A percentile compares a stretch with the other conserved stretches of the same genome.
Conservation (phyloP, 1,140 invertebrate genomes). For the Rhyacophila brunnea region DNA sequence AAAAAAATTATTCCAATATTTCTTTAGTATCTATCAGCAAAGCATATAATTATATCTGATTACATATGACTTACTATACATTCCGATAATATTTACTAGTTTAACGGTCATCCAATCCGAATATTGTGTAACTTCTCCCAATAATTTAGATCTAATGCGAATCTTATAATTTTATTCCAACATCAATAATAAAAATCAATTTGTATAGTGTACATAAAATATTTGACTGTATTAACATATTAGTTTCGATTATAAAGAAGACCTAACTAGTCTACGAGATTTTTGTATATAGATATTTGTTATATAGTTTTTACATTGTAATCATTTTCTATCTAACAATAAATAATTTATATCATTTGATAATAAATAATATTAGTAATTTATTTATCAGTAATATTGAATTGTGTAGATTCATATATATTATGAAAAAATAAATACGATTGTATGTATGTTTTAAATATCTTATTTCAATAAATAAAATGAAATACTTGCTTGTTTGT, state of each 20-base stretch:
- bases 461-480: slow-evolving; percentile 21
- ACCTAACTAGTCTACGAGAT: slow-evolving; percentile 25
- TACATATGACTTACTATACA: too few relatives aligned
- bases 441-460: slow-evolving; percentile 28
- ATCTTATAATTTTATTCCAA: not conserved
- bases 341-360: slow-evolving; percentile 34
- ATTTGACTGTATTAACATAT: not conserved
- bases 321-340: slow-evolving; percentile 30
- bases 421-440: slow-evolving; percentile 28
- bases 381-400: slow-evolving; percentile 29
- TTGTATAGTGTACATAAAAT: not conserved
- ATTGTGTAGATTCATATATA: slow-evolving; percentile 33
- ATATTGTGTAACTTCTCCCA: too few relatives aligned
- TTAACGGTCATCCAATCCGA: too few relatives aligned
- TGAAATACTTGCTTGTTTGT: slow-evolving; percentile 31
- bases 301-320: slow-evolving; percentile 31
- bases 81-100: too few relatives aligned
- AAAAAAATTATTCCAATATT: too few relatives aligned
- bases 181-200: not conserved
- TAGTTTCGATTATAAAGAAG: slow-evolving; percentile 7
- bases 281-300: slow-evolving; percentile 33
- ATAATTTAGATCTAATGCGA: too few relatives aligned
- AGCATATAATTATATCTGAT: too few relatives aligned
- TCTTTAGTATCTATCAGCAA: too few relatives aligned
- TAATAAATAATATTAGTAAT: slow-evolving; percentile 33